phyloP scores from a whole-genome alignment of 1,140 invertebrate genomes.

The Orchesella cincta region DNA sequence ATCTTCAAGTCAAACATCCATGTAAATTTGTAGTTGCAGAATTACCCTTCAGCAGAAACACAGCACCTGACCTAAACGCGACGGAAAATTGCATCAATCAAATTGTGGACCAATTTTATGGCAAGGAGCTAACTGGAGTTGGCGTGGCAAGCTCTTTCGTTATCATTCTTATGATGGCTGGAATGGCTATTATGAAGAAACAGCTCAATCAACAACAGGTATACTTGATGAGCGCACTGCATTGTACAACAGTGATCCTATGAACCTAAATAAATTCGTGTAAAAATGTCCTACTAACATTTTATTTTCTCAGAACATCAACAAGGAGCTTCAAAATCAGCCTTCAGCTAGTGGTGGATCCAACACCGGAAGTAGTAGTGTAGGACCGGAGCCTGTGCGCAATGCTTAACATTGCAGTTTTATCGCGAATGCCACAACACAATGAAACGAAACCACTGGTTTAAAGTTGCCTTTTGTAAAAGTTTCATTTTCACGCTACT shows the following conservation, averaged over 20 bases:
- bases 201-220: constrained; percentile 17
- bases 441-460: too few species aligned
- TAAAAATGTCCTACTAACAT: too few species aligned
- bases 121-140: not conserved
- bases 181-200: not conserved
- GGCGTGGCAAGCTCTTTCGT: not conserved
- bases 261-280: too few species aligned
- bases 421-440: too few species aligned
- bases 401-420: too few species aligned
- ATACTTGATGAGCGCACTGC: not conserved
- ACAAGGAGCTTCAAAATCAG: not conserved
- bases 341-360: too few species aligned
- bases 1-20: too few species aligned
- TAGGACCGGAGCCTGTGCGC: too few species aligned
- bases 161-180: not conserved
- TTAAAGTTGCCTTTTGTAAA: too few species aligned
- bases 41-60: not conserved
- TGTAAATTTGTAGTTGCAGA: too few species aligned
- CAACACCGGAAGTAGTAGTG: too few species aligned
- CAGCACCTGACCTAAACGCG: not conserved
- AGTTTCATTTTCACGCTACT: too few species aligned
- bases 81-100: constrained; percentile 13
- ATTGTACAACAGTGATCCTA: not conserved
- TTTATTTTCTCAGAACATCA: not conserved
- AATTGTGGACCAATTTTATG: not conserved